Conservation (phyloP, 2,888 invertebrate genomes). For the Ischnus inquisitorius region DNA sequence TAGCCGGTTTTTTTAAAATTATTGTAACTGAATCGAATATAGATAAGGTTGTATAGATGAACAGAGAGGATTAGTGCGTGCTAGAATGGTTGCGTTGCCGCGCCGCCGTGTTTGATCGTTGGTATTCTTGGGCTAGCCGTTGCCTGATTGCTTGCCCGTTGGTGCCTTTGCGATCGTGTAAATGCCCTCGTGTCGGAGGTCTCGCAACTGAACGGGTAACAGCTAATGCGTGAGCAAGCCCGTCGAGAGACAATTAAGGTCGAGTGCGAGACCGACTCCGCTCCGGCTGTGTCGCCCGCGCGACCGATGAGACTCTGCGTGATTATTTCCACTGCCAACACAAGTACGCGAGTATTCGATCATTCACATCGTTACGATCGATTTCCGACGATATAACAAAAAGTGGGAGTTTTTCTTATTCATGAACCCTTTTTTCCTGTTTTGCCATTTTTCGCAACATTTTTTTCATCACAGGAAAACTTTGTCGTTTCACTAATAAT, state of each 20-base stretch:
- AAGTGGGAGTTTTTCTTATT: no score
- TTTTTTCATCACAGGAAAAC: not conserved
- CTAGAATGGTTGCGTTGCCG: constrained; percentile 4
- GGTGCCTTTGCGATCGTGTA: constrained; percentile 53
- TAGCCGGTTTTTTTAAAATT: not conserved
- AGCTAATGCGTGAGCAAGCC: constrained; percentile 37
- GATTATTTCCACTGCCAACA: constrained; percentile 20
- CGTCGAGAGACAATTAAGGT: constrained; percentile 72
- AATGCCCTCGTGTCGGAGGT: constrained; percentile 66
- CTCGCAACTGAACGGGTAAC: constrained; percentile 46
- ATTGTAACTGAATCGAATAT: not conserved
- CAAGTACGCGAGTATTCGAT: constrained; percentile 20
- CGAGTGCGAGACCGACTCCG: constrained; percentile 66
- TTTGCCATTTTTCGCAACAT: not conserved
- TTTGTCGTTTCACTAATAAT: not conserved
- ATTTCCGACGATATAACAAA: not conserved
- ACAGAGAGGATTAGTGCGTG: not conserved
- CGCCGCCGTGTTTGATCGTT: constrained; percentile 1
- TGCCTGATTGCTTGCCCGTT: constrained; percentile 35
- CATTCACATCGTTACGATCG: constrained; percentile 7
- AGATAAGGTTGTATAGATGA: not conserved
- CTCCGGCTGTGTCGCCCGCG: not conserved
- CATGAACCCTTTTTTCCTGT: not conserved
- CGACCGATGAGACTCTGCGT: constrained; percentile 17
- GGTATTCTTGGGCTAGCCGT: constrained; percentile 31